Base-by-base conservation (phyloP, 2,888 invertebrate species). In the Aspidiotus destructor region DNA sequence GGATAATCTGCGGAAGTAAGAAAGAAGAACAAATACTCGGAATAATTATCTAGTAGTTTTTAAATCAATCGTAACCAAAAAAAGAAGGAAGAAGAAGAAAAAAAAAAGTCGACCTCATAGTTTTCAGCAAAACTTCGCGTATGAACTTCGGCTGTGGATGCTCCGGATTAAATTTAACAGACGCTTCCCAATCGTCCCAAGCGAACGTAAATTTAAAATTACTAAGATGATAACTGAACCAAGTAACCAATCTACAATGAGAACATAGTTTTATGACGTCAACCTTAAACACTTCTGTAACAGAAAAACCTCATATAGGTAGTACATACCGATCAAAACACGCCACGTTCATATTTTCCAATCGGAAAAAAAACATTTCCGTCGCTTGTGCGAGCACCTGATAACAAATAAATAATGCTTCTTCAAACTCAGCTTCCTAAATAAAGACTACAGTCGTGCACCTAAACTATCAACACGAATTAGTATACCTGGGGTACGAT, bases 191-290 rank as follows among this genome's bases (percentile, higher is more conserved):
- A 76, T 94, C 94, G 73, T 93, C 92, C 99, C 99, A 99, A 2
- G 93, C 93, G 98, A 98, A 99, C 67, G 95, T 86, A 77, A 95
- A 99, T 78, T 99, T 97, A 78, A 99, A 99, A 80, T 99, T 99
- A 77, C 97, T 97, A 78, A 99, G 82, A 79, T 99, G 98, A 78
- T 98, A 98, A 0, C 92, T 86, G 79, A 99, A 99, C 99, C 99
- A 99, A 77, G 86, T 88, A 40, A 90, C 91, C 77, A 99, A 95
- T 74, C 97, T 87, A 78, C 13, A 79, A 79, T 58, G 62, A 0
- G 16, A 40, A 16, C 3, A 55, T n/a, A n/a, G 1, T 55, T 10
- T 28, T 5, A 28, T 28, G 28, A 28, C 28, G 28, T 55, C 3
- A 10, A 10, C 55, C 16, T 55, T 1, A n/a, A 55, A 55, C 1